phyloP scores from a whole-genome alignment of 1,140 invertebrate genomes.

The Sesamia nonagrioides region DNA sequence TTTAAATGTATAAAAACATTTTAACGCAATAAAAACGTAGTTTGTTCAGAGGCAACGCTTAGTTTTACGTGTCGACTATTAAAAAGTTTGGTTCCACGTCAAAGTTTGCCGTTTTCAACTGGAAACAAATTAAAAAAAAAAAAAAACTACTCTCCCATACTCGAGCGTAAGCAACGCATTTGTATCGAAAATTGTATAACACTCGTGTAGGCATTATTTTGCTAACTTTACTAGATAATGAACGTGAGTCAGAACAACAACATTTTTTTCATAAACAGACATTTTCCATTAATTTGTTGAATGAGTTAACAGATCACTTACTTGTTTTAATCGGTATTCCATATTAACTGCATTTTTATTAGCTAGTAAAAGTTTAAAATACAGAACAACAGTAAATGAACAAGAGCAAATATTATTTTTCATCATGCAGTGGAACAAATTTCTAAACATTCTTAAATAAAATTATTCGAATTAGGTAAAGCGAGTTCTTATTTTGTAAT shows the following conservation, averaged over 20 bases:
- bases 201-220: slow-evolving; percentile 56
- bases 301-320: neutral
- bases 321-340: neutral
- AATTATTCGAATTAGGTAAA: neutral
- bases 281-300: neutral
- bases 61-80: slow-evolving; percentile 57
- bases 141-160: slow-evolving; percentile 15
- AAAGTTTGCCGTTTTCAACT: slow-evolving; percentile 56
- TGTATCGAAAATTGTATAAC: slow-evolving; percentile 58
- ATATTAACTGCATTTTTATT: neutral
- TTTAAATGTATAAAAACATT: slow-evolving; percentile 45
- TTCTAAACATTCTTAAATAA: too few species aligned
- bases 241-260: slow-evolving; percentile 47
- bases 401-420: too few species aligned
- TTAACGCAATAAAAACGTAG: slow-evolving; percentile 48
- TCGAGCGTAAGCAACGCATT: slow-evolving; percentile 45
- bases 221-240: slow-evolving; percentile 57
- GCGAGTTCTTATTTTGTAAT: neutral
- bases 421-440: too few species aligned
- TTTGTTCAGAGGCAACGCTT: slow-evolving; percentile 49
- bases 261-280: slow-evolving; percentile 1
- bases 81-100: slow-evolving; percentile 57
- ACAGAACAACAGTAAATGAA: neutral
- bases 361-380: neutral
- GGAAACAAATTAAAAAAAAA: slow-evolving; percentile 50